Conservation (phyloP, 2,888 invertebrate species). For the Caenorhabditis zanzibari region DNA sequence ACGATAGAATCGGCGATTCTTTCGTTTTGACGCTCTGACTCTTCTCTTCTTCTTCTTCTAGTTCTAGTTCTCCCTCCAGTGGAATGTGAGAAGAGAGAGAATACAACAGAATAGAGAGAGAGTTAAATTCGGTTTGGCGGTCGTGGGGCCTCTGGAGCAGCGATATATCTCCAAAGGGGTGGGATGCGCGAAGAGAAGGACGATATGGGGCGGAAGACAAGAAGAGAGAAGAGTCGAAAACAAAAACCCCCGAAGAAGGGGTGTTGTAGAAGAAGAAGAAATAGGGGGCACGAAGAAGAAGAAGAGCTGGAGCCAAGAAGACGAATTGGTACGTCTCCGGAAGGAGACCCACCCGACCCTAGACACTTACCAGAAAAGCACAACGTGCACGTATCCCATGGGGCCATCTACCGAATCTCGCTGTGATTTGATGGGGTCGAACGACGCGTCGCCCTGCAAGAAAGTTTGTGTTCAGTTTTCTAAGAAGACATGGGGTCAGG, state of each 20-base stretch:
- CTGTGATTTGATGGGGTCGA: conserved; percentile 53
- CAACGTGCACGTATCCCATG: conserved; percentile 65
- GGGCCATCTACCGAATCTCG: conserved; percentile 63
- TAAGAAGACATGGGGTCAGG: too few relatives aligned
- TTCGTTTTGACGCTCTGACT: conserved; percentile 26
- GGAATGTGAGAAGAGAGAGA: conserved; percentile 21
- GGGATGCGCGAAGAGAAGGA: conserved; percentile 50
- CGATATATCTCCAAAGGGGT: conserved; percentile 55
- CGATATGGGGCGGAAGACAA: conserved; percentile 62
- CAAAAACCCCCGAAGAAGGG: conserved; percentile 47
- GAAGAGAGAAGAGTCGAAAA: conserved; percentile 50
- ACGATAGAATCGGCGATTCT: conserved; percentile 51
- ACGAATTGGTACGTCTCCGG: conserved; percentile 50
- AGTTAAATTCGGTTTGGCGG: conserved; percentile 63
- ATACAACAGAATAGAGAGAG: conserved; percentile 38
- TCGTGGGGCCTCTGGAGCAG: conserved; percentile 40
- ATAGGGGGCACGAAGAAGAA: conserved; percentile 42
- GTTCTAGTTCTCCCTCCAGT: conserved; percentile 40
- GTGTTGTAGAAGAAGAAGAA: conserved; percentile 39
- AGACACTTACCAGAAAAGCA: conserved; percentile 66
- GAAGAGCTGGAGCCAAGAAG: conserved; percentile 41
- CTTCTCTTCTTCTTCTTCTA: conserved; percentile 18
- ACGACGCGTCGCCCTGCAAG: conserved; percentile 15
- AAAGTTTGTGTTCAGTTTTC: conserved; percentile 19
- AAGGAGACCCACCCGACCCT: conserved; percentile 53